A percentile compares a stretch with the other conserved stretches of the same genome.
These are phyloP conservation scores for Drosophila peninsularis DNA, from an alignment of 2,888 invertebrate species.

Conservation along the genomic window DNA sequence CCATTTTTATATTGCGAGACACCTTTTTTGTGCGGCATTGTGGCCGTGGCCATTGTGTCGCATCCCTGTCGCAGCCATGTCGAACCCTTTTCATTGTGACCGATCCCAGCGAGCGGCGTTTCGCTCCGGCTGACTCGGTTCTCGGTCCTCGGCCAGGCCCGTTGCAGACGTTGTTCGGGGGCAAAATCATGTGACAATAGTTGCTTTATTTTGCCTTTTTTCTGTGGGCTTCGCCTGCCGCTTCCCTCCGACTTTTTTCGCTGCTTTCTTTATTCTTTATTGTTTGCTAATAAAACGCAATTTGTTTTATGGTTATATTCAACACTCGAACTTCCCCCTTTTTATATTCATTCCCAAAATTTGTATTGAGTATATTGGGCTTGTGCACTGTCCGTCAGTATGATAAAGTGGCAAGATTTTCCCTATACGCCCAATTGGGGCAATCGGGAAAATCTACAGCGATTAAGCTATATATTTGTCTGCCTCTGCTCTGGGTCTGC, in stretches of 20 bases:
- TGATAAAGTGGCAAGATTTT: too few species aligned
- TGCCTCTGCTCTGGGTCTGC: too few species aligned
- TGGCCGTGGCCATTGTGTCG: constrained; percentile 57
- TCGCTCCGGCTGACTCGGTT: neutral
- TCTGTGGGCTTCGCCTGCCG: constrained; percentile 15
- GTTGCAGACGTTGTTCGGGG: constrained; percentile 24
- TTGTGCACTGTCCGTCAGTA: too few species aligned
- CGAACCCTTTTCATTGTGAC: constrained; percentile 76
- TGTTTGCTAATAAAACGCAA: constrained; percentile 74
- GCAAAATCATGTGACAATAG: constrained; percentile 74
- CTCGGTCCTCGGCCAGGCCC: neutral
- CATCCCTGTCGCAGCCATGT: constrained; percentile 66
- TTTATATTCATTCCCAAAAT: neutral
- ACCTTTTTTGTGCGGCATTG: constrained; percentile 71
- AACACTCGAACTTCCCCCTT: constrained; percentile 6
- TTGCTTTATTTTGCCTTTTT: constrained; percentile 57
- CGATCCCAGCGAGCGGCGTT: constrained; percentile 29
- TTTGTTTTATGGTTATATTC: constrained; percentile 61
- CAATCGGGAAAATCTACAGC: too few species aligned
- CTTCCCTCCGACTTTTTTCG: constrained; percentile 4
- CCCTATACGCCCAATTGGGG: too few species aligned
- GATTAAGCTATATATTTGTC: too few species aligned
- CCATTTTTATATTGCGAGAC: constrained; percentile 74
- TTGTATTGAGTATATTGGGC: too few species aligned
- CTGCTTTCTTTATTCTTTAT: constrained; percentile 28